A percentile compares a stretch with the other conserved stretches of the same genome.
Evolutionary conservation across 2,797 vertebrate genomes (phyloP).

Genomic region (Tolypeutes matacus): DNA sequence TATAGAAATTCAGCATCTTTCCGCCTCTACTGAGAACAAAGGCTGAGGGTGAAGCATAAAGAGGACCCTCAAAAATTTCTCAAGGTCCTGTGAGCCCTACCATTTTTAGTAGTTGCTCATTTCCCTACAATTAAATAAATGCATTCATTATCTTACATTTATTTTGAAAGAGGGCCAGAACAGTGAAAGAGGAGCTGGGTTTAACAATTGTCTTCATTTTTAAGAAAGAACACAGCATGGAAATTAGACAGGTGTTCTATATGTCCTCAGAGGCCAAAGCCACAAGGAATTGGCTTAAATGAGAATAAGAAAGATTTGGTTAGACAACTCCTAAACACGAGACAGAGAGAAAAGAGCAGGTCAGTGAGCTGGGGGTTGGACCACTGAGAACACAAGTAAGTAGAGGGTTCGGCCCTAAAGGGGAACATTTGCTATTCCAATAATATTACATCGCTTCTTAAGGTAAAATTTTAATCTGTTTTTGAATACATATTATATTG

Average conservation of each 20-base stretch:
- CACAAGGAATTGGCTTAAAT: slow-evolving; percentile 42
- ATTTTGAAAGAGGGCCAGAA: slow-evolving; percentile 52
- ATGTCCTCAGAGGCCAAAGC: neutral
- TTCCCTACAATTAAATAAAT: slow-evolving; percentile 34
- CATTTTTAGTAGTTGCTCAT: slow-evolving; percentile 7
- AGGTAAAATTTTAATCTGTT: slow-evolving; percentile 34
- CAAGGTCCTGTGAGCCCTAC: neutral
- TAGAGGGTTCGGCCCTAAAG: neutral
- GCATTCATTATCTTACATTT: slow-evolving; percentile 48
- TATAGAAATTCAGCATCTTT: slow-evolving; percentile 21
- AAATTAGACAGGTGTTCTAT: slow-evolving; percentile 68
- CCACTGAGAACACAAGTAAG: neutral
- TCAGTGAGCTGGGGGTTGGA: neutral
- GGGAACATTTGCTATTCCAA: neutral
- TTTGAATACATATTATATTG: slow-evolving; percentile 28
- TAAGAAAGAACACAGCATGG: slow-evolving; percentile 51
- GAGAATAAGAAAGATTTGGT: slow-evolving; percentile 4
- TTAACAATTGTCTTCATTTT: slow-evolving; percentile 47
- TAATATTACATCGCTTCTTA: slow-evolving; percentile 34
- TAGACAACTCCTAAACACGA: neutral
- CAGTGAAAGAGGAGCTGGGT: neutral
- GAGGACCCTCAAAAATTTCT: neutral
- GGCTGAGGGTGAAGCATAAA: slow-evolving; percentile 14
- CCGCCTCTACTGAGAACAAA: neutral
- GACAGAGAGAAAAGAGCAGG: neutral